Conservation (phyloP, 2,888 invertebrate genomes). For the Galerucella pusilla region DNA sequence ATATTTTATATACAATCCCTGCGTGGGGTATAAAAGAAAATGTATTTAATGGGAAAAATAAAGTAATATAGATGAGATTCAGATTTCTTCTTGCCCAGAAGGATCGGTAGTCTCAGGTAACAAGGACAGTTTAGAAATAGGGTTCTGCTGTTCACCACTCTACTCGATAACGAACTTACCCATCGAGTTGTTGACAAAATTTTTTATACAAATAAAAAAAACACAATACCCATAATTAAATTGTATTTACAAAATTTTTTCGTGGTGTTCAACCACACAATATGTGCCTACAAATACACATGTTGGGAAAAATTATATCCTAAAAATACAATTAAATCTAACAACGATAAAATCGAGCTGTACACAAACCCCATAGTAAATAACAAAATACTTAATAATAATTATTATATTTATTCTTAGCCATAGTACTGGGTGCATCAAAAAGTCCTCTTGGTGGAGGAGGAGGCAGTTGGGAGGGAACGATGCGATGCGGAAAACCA, state of each 20-base stretch:
- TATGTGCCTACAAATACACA: background rate
- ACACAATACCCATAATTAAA: background rate
- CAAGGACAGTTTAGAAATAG: too few species aligned
- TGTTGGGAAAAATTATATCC: background rate
- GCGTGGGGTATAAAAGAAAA: too few species aligned
- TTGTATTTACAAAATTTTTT: background rate
- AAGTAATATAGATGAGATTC: too few species aligned
- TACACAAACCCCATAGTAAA: background rate
- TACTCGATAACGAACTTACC: too few species aligned
- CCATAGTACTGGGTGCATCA: background rate
- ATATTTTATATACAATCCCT: too few species aligned
- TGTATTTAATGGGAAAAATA: too few species aligned
- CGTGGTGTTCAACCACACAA: background rate
- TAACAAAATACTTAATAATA: conserved; percentile 1
- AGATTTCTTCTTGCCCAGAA: too few species aligned
- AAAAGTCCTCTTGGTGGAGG: background rate
- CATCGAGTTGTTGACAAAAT: too few species aligned
- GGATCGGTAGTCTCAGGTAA: too few species aligned
- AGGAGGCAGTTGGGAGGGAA: background rate
- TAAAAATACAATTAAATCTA: background rate
- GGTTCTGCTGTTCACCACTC: too few species aligned
- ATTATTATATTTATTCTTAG: background rate
- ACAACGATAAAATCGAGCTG: background rate
- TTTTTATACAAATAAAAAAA: background rate
- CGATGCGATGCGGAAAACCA: background rate